Evolutionary conservation across 2,797 vertebrate species (phyloP).

Genomic region (Diceros bicornis): DNA sequence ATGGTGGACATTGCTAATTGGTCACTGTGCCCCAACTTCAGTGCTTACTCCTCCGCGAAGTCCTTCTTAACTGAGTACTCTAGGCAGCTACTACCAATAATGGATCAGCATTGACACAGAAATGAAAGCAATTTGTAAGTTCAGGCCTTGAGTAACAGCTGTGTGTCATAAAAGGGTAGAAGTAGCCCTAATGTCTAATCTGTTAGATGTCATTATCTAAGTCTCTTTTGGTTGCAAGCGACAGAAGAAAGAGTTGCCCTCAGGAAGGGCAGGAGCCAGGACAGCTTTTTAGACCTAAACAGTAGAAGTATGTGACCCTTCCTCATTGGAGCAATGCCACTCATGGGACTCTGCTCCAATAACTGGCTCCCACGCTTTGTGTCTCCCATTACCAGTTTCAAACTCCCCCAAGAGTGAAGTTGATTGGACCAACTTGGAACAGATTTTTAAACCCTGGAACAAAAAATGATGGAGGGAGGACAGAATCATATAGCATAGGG

Average conservation of each 20-base stretch:
- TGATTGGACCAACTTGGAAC: slow-evolving; percentile 42
- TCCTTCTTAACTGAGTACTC: background rate
- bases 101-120: background rate
- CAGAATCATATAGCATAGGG: background rate
- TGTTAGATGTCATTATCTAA: slow-evolving; percentile 6
- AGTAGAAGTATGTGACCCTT: background rate
- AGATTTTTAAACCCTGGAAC: slow-evolving; percentile 53
- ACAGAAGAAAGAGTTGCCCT: slow-evolving; percentile 21
- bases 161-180: slow-evolving; percentile 34
- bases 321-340: background rate
- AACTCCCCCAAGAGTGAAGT: slow-evolving; percentile 14
- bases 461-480: background rate
- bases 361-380: background rate
- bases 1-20: background rate
- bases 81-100: background rate
- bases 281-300: background rate
- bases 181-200: background rate
- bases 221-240: slow-evolving; percentile 38
- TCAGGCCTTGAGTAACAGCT: background rate
- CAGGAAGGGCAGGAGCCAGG: background rate
- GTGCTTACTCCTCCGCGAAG: slow-evolving; percentile 10
- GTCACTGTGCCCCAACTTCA: slow-evolving; percentile 1
- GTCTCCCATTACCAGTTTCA: slow-evolving; percentile 21
- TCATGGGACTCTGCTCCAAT: background rate
- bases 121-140: slow-evolving; percentile 52